Evolutionary conservation across 2,888 invertebrate genomes (phyloP).

Genomic region (Drosophila putrida): DNA sequence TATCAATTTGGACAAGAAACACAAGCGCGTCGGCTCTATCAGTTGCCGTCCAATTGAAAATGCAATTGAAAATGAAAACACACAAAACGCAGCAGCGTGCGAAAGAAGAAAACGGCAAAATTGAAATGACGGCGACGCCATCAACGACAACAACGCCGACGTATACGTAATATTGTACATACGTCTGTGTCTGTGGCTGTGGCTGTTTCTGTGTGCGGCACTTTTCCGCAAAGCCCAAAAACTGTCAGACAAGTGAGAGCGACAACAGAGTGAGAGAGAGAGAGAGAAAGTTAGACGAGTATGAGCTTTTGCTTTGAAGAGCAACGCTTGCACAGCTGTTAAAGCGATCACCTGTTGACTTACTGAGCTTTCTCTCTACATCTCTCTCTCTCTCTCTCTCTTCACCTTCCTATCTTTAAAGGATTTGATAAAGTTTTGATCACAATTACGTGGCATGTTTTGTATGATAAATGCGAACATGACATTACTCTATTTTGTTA

Average conservation of each 20-base stretch:
- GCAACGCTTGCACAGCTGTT: slow-evolving; percentile 37
- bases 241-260: slow-evolving; percentile 51
- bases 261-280: slow-evolving; percentile 24
- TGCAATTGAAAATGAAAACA: slow-evolving; percentile 75
- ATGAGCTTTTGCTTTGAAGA: slow-evolving; percentile 42
- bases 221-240: slow-evolving; percentile 77
- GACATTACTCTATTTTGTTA: slow-evolving; percentile 17
- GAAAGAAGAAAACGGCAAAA: slow-evolving; percentile 67
- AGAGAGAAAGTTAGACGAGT: slow-evolving; percentile 25
- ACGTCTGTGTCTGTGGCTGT: slow-evolving; percentile 33
- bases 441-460: slow-evolving; percentile 7
- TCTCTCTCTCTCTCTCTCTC: slow-evolving; percentile 15
- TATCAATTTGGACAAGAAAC: slow-evolving; percentile 43
- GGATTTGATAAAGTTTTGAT: slow-evolving; percentile 25
- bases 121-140: slow-evolving; percentile 56
- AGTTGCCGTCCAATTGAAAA: slow-evolving; percentile 68
- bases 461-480: slow-evolving; percentile 24
- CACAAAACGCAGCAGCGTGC: slow-evolving; percentile 56
- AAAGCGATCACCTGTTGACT: slow-evolving; percentile 63
- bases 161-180: slow-evolving; percentile 64
- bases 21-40: slow-evolving; percentile 55
- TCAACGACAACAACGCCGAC: slow-evolving; percentile 44
- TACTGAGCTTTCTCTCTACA: slow-evolving; percentile 14
- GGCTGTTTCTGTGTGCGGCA: slow-evolving; percentile 40
- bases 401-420: slow-evolving; percentile 1